Evolutionary conservation across 2,888 invertebrate genomes (phyloP).

Genomic region (Argyra leucocephala): DNA sequence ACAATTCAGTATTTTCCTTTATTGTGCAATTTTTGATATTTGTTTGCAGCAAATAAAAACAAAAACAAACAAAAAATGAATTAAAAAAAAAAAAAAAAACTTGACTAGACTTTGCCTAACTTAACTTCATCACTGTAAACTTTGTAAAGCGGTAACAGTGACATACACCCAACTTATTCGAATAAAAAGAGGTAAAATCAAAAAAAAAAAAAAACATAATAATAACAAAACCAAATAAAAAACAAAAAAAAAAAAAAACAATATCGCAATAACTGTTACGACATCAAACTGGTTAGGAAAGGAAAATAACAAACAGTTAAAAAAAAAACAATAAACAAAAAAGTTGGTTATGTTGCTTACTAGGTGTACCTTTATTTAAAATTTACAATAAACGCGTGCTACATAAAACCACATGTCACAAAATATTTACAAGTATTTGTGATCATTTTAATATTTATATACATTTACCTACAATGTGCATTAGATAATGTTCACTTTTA

Average conservation of each 20-base stretch:
- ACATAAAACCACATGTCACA: background rate
- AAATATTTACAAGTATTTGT: no score
- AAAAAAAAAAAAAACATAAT: background rate
- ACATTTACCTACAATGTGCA: no score
- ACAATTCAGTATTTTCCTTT: no score
- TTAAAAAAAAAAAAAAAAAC: no score
- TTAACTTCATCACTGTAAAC: no score
- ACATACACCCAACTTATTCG: background rate
- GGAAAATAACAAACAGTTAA: background rate
- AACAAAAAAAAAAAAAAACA: background rate
- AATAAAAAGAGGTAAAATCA: background rate
- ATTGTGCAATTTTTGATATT: no score
- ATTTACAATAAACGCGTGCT: background rate
- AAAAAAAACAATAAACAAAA: background rate
- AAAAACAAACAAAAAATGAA: no score
- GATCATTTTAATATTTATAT: no score
- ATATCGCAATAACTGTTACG: conserved; percentile 1
- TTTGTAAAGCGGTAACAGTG: background rate
- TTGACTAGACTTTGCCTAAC: no score
- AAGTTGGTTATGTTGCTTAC: background rate
- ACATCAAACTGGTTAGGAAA: background rate
- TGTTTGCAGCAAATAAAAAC: no score
- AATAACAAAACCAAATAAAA: background rate
- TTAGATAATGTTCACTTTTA: no score
- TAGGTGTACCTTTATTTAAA: background rate